Evolutionary conservation across 2,113 vertebrate genomes (phyloP).

Genomic region (Vireo altiloquus): DNA sequence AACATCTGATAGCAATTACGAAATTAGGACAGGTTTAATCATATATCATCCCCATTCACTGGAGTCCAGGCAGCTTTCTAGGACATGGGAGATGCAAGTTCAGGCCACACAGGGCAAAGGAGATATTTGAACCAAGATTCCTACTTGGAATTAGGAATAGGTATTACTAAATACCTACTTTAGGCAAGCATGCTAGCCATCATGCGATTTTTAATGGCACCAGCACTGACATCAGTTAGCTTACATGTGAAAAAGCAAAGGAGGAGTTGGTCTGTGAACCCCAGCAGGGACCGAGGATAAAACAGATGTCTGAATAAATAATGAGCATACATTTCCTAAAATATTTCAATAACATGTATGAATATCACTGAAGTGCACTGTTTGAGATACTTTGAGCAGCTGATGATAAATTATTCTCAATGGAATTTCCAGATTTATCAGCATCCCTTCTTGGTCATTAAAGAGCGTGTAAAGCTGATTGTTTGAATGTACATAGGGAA

Average conservation of each 20-base stretch:
- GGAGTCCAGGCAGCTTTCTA: background rate
- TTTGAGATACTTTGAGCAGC: background rate
- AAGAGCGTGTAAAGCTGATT: background rate
- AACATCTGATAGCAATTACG: background rate
- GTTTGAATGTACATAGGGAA: background rate
- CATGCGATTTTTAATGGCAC: background rate
- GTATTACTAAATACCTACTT: no score
- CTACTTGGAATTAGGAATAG: no score
- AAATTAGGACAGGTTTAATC: background rate
- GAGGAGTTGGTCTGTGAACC: background rate
- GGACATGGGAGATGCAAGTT: background rate
- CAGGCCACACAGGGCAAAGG: background rate
- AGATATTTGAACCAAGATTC: background rate
- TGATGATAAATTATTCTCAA: background rate
- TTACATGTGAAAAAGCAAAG: background rate
- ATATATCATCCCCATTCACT: background rate
- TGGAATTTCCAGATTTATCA: background rate
- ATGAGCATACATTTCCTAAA: background rate
- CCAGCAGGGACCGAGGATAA: background rate
- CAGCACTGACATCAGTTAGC: background rate
- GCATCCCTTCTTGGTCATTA: background rate
- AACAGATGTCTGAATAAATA: background rate
- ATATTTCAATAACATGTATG: background rate
- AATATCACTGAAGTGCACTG: background rate
- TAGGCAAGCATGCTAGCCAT: background rate